These are phyloP conservation scores for Holacanthella duospinosa DNA, from an alignment of 2,888 invertebrate species.

Conservation along the genomic window DNA sequence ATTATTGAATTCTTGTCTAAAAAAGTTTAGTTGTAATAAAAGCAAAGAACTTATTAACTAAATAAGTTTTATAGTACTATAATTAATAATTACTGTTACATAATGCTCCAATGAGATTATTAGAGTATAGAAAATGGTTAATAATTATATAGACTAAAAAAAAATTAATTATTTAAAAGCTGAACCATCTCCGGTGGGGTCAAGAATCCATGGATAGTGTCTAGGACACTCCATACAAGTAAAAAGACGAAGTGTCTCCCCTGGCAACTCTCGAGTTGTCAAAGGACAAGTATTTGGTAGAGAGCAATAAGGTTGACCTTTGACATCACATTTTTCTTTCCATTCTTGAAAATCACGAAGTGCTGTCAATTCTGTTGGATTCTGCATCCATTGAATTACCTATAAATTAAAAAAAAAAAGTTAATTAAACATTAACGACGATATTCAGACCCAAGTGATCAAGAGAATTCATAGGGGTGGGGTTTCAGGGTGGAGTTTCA, in stretches of 20 bases:
- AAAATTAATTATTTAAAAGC: too few species aligned
- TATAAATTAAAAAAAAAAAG: slow-evolving; percentile 41
- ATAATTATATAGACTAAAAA: too few species aligned
- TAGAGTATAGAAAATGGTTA: too few species aligned
- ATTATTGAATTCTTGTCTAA: too few species aligned
- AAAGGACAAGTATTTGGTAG: slow-evolving; percentile 82
- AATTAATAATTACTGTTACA: too few species aligned
- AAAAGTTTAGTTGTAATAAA: too few species aligned
- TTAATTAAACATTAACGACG: not conserved
- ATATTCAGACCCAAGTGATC: not conserved
- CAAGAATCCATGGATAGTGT: slow-evolving; percentile 88
- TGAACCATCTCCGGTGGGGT: slow-evolving; percentile 80
- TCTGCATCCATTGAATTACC: slow-evolving; percentile 95
- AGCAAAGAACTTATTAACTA: too few species aligned
- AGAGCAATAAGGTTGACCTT: slow-evolving; percentile 85
- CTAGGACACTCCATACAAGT: slow-evolving; percentile 94
- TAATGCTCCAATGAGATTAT: too few species aligned
- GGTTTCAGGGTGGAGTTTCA: too few species aligned
- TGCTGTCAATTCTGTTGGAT: slow-evolving; percentile 74
- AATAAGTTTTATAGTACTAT: too few species aligned
- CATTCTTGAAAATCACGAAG: slow-evolving; percentile 86
- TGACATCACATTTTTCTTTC: slow-evolving; percentile 91
- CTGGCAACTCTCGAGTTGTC: slow-evolving; percentile 78
- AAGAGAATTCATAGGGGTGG: not conserved
- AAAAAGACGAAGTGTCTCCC: slow-evolving; percentile 81